Evolutionary conservation across 53 echinoderm and acorn worm genomes (phyloP).

Genomic region (Paracentrotus lividus): DNA sequence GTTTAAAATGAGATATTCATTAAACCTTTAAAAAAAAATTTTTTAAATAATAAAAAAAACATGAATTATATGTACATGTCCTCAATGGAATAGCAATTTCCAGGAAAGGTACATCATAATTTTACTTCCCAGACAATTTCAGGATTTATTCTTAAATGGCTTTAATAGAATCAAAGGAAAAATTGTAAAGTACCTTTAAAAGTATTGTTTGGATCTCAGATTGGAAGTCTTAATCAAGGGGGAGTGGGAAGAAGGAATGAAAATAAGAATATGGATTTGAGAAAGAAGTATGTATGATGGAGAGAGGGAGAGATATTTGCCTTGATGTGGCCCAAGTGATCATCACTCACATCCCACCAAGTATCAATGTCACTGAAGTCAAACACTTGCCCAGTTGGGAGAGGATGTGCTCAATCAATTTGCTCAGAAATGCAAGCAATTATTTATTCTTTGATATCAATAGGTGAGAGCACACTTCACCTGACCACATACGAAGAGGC

Average conservation of each 20-base stretch:
- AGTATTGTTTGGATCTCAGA: background rate
- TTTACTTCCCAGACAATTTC: no score
- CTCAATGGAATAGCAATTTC: no score
- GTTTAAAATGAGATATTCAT: no score
- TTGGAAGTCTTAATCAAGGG: background rate
- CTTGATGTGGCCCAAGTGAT: background rate
- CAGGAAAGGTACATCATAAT: no score
- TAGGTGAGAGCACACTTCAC: background rate
- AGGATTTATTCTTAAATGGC: no score
- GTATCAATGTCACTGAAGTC: conserved; percentile 10
- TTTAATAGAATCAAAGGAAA: no score
- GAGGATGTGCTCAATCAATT: conserved; percentile 31
- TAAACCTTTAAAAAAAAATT: no score
- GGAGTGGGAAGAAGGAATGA: background rate
- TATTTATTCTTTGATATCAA: background rate
- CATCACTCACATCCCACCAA: background rate
- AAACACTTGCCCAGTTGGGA: background rate
- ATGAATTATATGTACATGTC: no score
- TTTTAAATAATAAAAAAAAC: no score
- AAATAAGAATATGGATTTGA: no score
- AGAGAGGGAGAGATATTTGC: background rate
- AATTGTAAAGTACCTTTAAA: background rate
- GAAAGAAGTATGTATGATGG: no score
- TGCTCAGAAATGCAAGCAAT: conserved; percentile 17
- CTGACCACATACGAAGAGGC: no score